Evolutionary conservation across 1,140 invertebrate species (phyloP).

Genomic region (Ericerus pela): DNA sequence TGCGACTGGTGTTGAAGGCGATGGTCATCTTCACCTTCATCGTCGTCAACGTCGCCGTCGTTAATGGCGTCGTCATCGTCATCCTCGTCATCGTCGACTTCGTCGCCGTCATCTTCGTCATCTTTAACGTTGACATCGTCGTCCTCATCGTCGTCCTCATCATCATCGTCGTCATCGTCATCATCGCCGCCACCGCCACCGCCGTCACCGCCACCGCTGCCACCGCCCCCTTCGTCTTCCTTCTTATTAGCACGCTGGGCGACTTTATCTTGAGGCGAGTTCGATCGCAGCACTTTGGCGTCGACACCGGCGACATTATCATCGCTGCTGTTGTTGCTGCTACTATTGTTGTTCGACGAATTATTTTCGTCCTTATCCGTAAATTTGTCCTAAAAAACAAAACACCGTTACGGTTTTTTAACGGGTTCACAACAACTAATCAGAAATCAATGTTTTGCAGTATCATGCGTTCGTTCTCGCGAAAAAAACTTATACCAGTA

Average conservation of each 20-base stretch:
- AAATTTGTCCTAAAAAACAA: neutral
- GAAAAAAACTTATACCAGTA: too few relatives aligned
- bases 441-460: too few relatives aligned
- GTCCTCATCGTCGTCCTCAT: too few relatives aligned
- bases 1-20: too few relatives aligned
- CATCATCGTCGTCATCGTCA: too few relatives aligned
- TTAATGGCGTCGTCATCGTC: slow-evolving; percentile 1
- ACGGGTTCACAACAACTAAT: too few relatives aligned
- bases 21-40: neutral
- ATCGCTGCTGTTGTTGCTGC: neutral
- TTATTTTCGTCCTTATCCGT: neutral
- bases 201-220: neutral
- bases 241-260: neutral
- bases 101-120: too few relatives aligned
- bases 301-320: neutral
- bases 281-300: neutral
- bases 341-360: neutral
- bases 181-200: too few relatives aligned
- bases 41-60: neutral
- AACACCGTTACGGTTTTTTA: too few relatives aligned
- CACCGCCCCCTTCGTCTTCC: neutral
- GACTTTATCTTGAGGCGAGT: too few relatives aligned
- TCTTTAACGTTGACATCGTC: neutral
- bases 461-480: too few relatives aligned
- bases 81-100: too few relatives aligned